Evolutionary conservation across 2,113 vertebrate species (phyloP).

Genomic region (Dendrocopos noguchii): DNA sequence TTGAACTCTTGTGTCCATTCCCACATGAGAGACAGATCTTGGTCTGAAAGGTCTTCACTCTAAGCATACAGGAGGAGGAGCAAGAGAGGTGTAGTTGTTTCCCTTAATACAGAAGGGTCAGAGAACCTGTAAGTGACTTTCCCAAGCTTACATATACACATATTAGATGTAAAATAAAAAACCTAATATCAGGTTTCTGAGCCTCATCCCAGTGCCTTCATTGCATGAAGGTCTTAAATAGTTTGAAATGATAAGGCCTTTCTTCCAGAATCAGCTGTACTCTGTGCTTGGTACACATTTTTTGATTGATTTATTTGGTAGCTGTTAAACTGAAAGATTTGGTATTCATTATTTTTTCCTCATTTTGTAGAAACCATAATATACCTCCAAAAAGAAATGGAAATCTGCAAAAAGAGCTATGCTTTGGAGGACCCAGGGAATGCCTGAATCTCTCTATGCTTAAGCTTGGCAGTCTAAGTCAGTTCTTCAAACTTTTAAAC

Average conservation of each 20-base stretch:
- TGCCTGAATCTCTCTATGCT: neutral
- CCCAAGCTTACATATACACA: neutral
- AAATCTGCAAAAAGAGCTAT: neutral
- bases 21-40: neutral
- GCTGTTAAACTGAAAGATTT: neutral
- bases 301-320: neutral
- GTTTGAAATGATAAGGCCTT: neutral
- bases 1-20: neutral
- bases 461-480: conserved; percentile 11
- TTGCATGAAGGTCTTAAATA: neutral
- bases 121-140: neutral
- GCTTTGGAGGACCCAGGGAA: conserved; percentile 16
- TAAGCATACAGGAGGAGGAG: neutral
- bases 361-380: neutral
- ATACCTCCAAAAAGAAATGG: neutral
- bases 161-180: neutral
- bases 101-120: neutral
- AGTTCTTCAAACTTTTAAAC: conserved; percentile 46
- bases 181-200: neutral
- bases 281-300: neutral
- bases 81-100: neutral
- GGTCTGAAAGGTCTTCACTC: neutral
- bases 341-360: neutral
- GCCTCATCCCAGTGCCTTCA: neutral
- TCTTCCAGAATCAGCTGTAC: neutral